Evolutionary conservation across 2,888 invertebrate species (phyloP), one percentile per base, ranked within the genome.

Genomic region (Agrotis clavis): DNA sequence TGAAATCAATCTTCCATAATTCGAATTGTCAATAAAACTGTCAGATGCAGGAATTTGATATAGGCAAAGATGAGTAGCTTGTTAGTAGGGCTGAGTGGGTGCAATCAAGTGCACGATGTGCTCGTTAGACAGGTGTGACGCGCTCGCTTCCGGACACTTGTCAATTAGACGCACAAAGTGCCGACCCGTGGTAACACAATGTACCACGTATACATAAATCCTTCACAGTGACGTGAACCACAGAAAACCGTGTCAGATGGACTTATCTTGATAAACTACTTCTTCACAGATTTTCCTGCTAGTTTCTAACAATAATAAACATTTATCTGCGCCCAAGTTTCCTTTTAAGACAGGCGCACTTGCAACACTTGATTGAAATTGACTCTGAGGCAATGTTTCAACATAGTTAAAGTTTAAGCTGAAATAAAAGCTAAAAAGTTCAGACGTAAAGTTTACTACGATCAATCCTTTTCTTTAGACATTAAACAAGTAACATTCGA

Each of bases 91-190:
- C 66, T 67, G 67, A 76, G 75, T 77, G 79, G 75, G 83, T 81
- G 79, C 80, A 84, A 76, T 86, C 78, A 84, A 73, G 74, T 83
- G 77, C 60, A 81, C 62, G 60, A 77, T 78, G 84, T 79, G 83
- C 90, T 91, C 87, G 92, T 92, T 92, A 92, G 85, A 81, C 84
- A 86, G 87, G 89, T 90, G 90, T 90, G 88, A 90, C 85, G 83
- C 81, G 87, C 86, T 89, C 84, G 86, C 87, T 91, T 89, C 91
- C 90, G 90, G 91, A 89, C 89, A 89, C 91, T 93, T 93, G 94
- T 94, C 94, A 94, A 94, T 95, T 94, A 94, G 90, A 92, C 89
- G 90, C 89, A 91, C 90, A 91, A 91, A 91, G 90, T 89, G 89
- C 90, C 89, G 89, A 89, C 89, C 87, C 67, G 86, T 84, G 88